Base-by-base conservation (phyloP, 2,888 invertebrate genomes). In the Callyntrura guangdongensis region DNA sequence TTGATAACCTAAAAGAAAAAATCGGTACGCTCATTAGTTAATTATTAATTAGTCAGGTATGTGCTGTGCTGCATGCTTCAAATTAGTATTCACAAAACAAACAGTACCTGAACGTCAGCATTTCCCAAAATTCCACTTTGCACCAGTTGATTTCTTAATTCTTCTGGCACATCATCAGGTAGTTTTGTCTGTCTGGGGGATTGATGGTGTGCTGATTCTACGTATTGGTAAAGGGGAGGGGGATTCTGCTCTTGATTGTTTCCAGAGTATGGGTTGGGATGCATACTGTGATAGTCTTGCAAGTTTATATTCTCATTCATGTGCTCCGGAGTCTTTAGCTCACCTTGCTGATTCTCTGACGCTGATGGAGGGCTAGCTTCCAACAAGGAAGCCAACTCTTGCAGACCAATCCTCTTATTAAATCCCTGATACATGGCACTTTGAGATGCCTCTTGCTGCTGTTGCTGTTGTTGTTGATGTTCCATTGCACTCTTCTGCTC, bases 81-180 rank as follows among this genome's bases (percentile, higher is more conserved):
- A n/a, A n/a, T n/a, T n/a, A n/a, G n/a, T n/a, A n/a, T n/a, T n/a
- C n/a, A n/a, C n/a, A n/a, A n/a, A n/a, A n/a, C n/a, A n/a, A n/a
- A n/a, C 22, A 22, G 45, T 83, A 98, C 96, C 93, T 98, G 98
- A 91, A 98, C 98, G 94, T 98, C 97, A 69, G 98, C 98, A 94
- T 98, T 97, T 93, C 97, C 97, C 86, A 98, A 95, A 94, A 98
- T 98, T 59, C 98, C 98, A 0, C 98, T 98, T 79, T 97, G 97
- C 72, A 98, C 95, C 5, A 98, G 95, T 94, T 98, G 98, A 94
- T 97, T 96, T 61, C 98, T 96, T 72, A 98, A 96, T 94, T 98
- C 98, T 93, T 98, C 98, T 4, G 98, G 98, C 6, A 98, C 98
- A 95, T 98, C 98, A 94, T 98, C 98, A 12, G 98, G 98, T 67